Conservation (phyloP, 2,113 vertebrate species). For the Rhombomys opimus region DNA sequence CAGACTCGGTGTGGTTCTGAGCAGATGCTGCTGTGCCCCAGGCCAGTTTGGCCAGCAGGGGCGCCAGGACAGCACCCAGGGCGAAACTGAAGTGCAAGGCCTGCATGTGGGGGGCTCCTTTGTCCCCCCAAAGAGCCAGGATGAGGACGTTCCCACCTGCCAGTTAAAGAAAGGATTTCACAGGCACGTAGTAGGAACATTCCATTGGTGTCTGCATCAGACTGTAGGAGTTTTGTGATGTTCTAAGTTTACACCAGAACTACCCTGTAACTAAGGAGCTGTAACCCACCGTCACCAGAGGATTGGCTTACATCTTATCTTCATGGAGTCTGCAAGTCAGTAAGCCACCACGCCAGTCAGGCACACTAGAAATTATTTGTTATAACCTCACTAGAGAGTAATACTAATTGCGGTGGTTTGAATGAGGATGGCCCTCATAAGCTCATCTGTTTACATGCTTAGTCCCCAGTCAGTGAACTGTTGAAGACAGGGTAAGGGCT, state of each 20-base stretch:
- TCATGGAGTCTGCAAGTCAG: not conserved
- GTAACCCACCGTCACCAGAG: not conserved
- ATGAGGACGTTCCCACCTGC: conserved; percentile 95
- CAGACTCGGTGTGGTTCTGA: not conserved
- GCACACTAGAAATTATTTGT: too few relatives aligned
- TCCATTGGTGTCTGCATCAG: conserved; percentile 44
- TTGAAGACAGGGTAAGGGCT: too few relatives aligned
- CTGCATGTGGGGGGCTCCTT: conserved; percentile 94
- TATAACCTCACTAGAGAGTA: not conserved
- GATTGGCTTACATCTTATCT: not conserved
- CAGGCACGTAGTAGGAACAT: not conserved
- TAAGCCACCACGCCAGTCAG: not conserved
- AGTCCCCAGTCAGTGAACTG: not conserved
- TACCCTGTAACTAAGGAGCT: not conserved
- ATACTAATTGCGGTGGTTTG: not conserved
- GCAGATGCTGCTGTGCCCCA: conserved; percentile 76
- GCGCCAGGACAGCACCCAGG: conserved; percentile 92
- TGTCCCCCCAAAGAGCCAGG: conserved; percentile 91
- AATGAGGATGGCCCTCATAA: too few relatives aligned
- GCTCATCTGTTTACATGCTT: not conserved
- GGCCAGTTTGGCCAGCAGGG: conserved; percentile 93
- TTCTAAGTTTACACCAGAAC: not conserved
- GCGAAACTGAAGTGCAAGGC: conserved; percentile 98
- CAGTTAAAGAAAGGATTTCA: conserved; percentile 55
- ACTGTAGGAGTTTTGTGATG: not conserved